A percentile compares a stretch with the other conserved stretches of the same genome.
phyloP scores from a whole-genome alignment of 2,888 invertebrate species.

The Dolichomitus sp. region DNA sequence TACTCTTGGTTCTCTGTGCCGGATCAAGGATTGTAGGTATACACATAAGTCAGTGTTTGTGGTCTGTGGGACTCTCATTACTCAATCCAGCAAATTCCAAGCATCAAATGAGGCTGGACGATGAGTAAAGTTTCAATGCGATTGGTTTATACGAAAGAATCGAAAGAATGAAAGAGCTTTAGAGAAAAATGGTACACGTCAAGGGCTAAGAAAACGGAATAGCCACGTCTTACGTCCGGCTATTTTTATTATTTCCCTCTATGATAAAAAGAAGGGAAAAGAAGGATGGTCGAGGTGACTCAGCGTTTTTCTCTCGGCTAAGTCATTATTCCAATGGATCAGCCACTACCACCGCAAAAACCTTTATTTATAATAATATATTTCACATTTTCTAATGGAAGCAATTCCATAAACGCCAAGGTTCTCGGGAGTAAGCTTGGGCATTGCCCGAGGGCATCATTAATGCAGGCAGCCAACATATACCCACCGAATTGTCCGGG shows the following conservation, averaged over 20 bases:
- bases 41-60: slow-evolving; percentile 2
- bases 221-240: slow-evolving; percentile 49
- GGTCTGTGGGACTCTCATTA: slow-evolving; percentile 32
- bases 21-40: slow-evolving; percentile 1
- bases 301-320: slow-evolving; percentile 7
- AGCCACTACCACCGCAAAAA: slow-evolving; percentile 29
- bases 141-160: slow-evolving; percentile 13
- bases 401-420: slow-evolving; percentile 76
- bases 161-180: slow-evolving; percentile 22
- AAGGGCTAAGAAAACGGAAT: neutral
- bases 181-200: neutral
- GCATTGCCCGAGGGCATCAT: slow-evolving; percentile 81
- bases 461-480: slow-evolving; percentile 74
- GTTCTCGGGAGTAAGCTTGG: slow-evolving; percentile 66
- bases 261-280: slow-evolving; percentile 22
- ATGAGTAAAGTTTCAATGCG: slow-evolving; percentile 3
- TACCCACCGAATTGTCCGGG: slow-evolving; percentile 63
- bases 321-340: slow-evolving; percentile 52
- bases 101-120: slow-evolving; percentile 29
- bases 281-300: slow-evolving; percentile 39
- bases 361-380: slow-evolving; percentile 66
- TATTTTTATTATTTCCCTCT: slow-evolving; percentile 19
- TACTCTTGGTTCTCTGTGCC: slow-evolving; percentile 11
- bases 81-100: slow-evolving; percentile 34
- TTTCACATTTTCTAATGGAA: slow-evolving; percentile 68